Evolutionary conservation across 2,888 invertebrate species (phyloP).

Genomic region (Pachydiplax longipennis): DNA sequence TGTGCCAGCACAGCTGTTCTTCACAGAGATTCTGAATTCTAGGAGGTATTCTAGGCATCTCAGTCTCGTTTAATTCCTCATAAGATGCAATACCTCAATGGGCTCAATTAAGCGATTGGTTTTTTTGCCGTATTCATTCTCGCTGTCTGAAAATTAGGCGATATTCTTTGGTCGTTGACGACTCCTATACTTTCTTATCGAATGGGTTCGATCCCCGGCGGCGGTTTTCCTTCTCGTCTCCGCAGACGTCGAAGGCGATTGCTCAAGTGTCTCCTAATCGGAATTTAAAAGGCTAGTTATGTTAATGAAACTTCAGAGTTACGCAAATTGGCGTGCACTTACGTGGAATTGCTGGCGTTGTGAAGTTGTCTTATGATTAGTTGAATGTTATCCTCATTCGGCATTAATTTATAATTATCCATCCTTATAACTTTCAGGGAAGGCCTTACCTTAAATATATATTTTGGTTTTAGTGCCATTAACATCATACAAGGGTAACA

Average conservation of each 20-base stretch:
- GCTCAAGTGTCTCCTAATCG: neutral
- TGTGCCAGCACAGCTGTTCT: constrained; percentile 29
- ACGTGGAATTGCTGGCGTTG: neutral
- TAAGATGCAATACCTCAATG: neutral
- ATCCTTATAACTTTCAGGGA: too few relatives aligned
- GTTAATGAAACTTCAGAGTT: neutral
- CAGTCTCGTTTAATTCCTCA: neutral
- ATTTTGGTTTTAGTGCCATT: too few relatives aligned
- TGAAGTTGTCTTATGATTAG: too few relatives aligned
- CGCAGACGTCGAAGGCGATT: neutral
- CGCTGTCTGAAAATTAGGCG: neutral
- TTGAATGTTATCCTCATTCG: too few relatives aligned
- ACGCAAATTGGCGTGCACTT: neutral
- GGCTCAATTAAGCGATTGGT: constrained; percentile 7
- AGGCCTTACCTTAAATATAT: too few relatives aligned
- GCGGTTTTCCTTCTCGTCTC: neutral
- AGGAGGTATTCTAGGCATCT: neutral
- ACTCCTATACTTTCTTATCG: neutral
- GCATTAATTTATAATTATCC: too few relatives aligned
- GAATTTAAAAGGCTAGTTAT: neutral
- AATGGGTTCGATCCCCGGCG: neutral
- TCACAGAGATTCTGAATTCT: constrained; percentile 2
- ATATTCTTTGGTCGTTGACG: neutral
- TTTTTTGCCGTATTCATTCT: neutral
- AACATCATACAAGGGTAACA: too few relatives aligned